Evolutionary conservation across 2,888 invertebrate species (phyloP).

Genomic region (Xestia c-nigrum): DNA sequence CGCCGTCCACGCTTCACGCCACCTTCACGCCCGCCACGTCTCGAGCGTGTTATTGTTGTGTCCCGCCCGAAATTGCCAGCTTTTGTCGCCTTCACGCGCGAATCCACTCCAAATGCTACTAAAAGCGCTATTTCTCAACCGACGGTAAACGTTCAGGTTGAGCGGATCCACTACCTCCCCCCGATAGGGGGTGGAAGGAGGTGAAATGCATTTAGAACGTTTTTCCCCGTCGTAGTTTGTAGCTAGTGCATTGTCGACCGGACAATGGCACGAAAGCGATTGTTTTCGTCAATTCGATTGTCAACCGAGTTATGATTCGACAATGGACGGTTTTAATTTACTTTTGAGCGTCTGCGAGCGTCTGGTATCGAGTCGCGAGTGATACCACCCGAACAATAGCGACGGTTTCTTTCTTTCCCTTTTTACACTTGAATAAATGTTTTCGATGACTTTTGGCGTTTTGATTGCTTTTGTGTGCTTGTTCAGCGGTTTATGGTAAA

Average conservation of each 20-base stretch:
- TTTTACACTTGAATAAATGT: constrained; percentile 62
- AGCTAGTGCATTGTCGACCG: constrained; percentile 64
- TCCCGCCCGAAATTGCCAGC: constrained; percentile 70
- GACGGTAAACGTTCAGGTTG: constrained; percentile 68
- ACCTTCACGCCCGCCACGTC: constrained; percentile 29
- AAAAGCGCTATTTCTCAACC: constrained; percentile 72
- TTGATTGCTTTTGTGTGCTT: constrained; percentile 57
- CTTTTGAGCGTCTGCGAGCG: constrained; percentile 55
- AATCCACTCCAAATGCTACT: constrained; percentile 69
- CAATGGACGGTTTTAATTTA: constrained; percentile 66
- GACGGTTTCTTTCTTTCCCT: constrained; percentile 32
- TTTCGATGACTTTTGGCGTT: constrained; percentile 40
- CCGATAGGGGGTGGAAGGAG: constrained; percentile 29
- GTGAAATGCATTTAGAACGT: constrained; percentile 69
- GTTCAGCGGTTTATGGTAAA: constrained; percentile 19
- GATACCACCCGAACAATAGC: constrained; percentile 54
- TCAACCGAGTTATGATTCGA: constrained; percentile 67
- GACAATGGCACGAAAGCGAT: constrained; percentile 65
- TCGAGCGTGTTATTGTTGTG: constrained; percentile 65
- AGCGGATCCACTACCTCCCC: constrained; percentile 59
- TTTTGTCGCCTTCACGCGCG: constrained; percentile 71
- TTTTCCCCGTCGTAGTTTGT: constrained; percentile 65
- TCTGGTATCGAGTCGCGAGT: constrained; percentile 52
- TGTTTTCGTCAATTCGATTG: constrained; percentile 70
- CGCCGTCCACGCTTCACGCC: constrained; percentile 40